Percentiles rank a stretch among this genome's conserved stretches.
Conservation (phyloP, 2,113 vertebrate genomes). For the Leiothrix lutea region DNA sequence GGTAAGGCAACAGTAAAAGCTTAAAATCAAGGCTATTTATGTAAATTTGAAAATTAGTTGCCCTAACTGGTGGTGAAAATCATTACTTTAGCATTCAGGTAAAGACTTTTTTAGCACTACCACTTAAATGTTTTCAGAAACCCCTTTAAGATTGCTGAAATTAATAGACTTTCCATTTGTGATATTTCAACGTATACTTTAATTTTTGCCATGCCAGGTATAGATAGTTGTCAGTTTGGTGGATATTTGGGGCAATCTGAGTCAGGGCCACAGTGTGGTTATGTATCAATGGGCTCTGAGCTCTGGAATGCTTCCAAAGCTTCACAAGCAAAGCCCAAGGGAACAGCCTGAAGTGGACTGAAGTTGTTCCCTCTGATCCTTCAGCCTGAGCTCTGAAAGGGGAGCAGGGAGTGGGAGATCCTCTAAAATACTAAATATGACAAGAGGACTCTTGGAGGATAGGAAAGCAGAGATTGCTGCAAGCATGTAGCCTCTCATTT, state of each 20-base stretch:
- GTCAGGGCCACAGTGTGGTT: background rate
- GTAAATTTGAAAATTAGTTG: background rate
- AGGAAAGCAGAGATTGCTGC: background rate
- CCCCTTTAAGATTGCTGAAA: background rate
- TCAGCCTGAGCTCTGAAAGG: background rate
- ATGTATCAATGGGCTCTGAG: background rate
- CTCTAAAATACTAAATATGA: background rate
- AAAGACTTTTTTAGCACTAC: background rate
- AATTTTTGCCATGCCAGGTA: background rate
- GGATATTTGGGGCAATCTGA: fast-evolving
- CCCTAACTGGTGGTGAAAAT: background rate
- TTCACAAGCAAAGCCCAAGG: background rate
- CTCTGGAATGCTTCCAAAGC: background rate
- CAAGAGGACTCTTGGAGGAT: background rate
- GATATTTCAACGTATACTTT: background rate
- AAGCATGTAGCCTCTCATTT: background rate
- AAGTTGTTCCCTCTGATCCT: background rate
- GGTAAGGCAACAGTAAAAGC: background rate
- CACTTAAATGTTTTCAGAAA: background rate
- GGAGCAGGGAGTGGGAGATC: background rate
- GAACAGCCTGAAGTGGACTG: background rate
- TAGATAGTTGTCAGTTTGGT: background rate
- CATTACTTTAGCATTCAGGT: background rate
- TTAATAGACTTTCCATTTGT: background rate
- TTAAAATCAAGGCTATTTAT: background rate